phyloP scores from a whole-genome alignment of 2,888 invertebrate species.

The Meganola albula region DNA sequence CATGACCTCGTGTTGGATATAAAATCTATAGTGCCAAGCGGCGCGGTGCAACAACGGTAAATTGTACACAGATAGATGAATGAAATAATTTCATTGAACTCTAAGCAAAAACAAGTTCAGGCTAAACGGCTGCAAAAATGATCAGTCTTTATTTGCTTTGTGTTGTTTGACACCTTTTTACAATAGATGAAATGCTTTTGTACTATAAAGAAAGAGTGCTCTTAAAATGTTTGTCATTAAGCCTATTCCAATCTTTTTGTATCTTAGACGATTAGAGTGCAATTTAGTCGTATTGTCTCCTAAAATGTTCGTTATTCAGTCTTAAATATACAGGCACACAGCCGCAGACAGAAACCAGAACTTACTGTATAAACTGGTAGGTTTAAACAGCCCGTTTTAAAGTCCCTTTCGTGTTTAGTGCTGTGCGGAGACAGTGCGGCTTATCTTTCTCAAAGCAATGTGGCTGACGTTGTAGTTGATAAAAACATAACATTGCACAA shows the following conservation, averaged over 20 bases:
- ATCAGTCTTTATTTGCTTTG: background rate
- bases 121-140: background rate
- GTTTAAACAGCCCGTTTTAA: constrained; percentile 16
- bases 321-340: too few species aligned
- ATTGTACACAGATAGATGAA: constrained; percentile 28
- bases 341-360: constrained; percentile 2
- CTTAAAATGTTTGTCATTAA: too few species aligned
- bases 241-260: too few species aligned
- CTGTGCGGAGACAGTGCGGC: constrained; percentile 8
- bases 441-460: constrained; percentile 22
- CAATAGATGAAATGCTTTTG: too few species aligned
- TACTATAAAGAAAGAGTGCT: too few species aligned
- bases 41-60: constrained; percentile 41
- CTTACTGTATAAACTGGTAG: constrained; percentile 20
- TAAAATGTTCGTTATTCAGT: too few species aligned
- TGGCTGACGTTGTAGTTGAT: too few species aligned
- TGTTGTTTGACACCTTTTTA: too few species aligned
- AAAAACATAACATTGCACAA: too few species aligned
- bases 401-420: constrained; percentile 17
- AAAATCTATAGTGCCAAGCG: constrained; percentile 41
- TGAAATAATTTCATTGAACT: constrained; percentile 17
- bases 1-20: constrained; percentile 51
- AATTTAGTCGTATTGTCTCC: too few species aligned
- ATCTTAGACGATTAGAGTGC: too few species aligned
- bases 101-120: background rate